Evolutionary conservation across 2,797 vertebrate genomes (phyloP).

Genomic region (Distichodus sexfasciatus): DNA sequence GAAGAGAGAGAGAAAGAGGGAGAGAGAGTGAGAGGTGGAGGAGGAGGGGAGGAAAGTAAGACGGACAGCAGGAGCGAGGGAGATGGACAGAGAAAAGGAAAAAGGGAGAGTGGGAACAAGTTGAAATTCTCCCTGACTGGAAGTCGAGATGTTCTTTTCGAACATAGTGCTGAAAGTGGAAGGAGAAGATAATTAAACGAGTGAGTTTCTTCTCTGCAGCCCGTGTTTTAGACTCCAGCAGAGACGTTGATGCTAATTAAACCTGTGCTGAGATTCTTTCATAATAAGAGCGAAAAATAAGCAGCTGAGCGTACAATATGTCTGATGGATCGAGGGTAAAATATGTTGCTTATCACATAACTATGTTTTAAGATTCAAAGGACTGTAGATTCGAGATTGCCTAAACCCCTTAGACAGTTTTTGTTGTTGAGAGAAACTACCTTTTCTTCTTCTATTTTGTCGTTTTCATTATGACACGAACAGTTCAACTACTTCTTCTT

Average conservation of each 20-base stretch:
- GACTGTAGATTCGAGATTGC: too few relatives aligned
- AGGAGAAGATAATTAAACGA: background rate
- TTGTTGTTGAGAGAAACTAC: too few relatives aligned
- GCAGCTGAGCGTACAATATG: background rate
- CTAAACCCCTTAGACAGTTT: too few relatives aligned
- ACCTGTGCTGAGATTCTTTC: too few relatives aligned
- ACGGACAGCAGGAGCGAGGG: conserved; percentile 10
- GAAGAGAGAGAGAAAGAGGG: conserved; percentile 40
- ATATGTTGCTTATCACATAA: background rate
- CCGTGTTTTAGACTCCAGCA: background rate
- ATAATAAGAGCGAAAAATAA: background rate
- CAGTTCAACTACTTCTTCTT: too few relatives aligned
- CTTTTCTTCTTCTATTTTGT: too few relatives aligned
- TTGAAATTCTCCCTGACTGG: conserved; percentile 20
- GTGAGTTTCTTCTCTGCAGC: too few relatives aligned
- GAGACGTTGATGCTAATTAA: background rate
- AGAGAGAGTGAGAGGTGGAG: conserved; percentile 36
- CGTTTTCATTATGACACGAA: too few relatives aligned
- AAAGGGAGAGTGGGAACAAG: conserved; percentile 27
- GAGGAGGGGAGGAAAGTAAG: conserved; percentile 42
- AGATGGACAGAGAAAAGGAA: conserved; percentile 3
- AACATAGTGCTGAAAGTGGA: background rate
- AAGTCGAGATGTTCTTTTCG: conserved; percentile 14
- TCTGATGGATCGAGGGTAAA: background rate
- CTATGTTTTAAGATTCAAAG: too few relatives aligned